phyloP scores from a whole-genome alignment of 2,113 vertebrate genomes.

The Gymnocephalus cernua region DNA sequence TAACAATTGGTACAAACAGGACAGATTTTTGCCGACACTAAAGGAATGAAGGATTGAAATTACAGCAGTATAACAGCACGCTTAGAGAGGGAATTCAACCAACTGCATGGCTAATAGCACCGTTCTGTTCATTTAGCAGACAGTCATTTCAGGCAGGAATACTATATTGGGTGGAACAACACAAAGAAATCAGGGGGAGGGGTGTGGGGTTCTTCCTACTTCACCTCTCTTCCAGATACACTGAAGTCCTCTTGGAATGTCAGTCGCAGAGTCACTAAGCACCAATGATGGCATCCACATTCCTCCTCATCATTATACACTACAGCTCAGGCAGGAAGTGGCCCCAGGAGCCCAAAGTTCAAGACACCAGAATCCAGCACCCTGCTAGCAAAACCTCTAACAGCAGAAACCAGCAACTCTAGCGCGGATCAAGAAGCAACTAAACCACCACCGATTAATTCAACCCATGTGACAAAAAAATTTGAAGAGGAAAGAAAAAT shows the following conservation, averaged over 20 bases:
- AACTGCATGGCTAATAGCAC: conserved; percentile 70
- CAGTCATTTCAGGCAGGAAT: conserved; percentile 25
- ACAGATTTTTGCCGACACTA: conserved; percentile 1
- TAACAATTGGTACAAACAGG: conserved; percentile 31
- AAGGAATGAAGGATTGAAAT: neutral
- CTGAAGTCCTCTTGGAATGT: conserved; percentile 64
- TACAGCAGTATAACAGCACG: conserved; percentile 18
- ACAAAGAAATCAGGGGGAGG: neutral
- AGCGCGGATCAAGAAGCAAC: conserved; percentile 57
- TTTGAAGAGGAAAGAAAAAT: neutral
- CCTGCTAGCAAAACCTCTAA: conserved; percentile 57
- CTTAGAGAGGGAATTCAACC: conserved; percentile 43
- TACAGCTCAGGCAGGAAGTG: conserved; percentile 62
- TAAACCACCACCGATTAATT: conserved; percentile 80
- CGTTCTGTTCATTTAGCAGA: conserved; percentile 46
- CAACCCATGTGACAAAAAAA: conserved; percentile 37
- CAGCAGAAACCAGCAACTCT: conserved; percentile 49
- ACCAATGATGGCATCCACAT: conserved; percentile 48
- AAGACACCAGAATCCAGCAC: conserved; percentile 67
- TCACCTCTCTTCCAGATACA: conserved; percentile 23
- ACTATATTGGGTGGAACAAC: conserved; percentile 2
- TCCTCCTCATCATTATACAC: conserved; percentile 56
- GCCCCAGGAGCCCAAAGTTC: conserved; percentile 43
- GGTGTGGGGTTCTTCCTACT: conserved; percentile 9
- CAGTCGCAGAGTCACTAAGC: conserved; percentile 51